Evolutionary conservation across 2,113 vertebrate species (phyloP).

Genomic region (Atlantisia rogersi): DNA sequence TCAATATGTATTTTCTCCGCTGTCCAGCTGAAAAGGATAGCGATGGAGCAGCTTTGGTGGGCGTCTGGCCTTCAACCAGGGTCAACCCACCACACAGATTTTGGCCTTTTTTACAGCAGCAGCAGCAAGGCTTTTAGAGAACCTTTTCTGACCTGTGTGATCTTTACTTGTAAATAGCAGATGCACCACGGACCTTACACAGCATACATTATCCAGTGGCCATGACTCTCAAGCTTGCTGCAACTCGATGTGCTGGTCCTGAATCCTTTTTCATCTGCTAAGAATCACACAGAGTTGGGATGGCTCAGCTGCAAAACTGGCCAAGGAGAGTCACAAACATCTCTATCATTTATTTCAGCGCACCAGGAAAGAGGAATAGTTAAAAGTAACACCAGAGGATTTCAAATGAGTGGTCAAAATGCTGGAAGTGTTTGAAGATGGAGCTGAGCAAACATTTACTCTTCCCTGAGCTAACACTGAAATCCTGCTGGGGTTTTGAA

Average conservation of each 20-base stretch:
- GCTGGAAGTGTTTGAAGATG: slow-evolving; percentile 11
- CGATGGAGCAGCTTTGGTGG: too few relatives aligned
- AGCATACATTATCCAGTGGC: background rate
- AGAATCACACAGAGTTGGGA: background rate
- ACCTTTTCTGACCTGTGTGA: background rate
- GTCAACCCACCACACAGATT: background rate
- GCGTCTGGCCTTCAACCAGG: too few relatives aligned
- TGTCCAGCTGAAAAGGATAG: too few relatives aligned
- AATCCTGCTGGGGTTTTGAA: slow-evolving; percentile 6
- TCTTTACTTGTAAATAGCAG: background rate
- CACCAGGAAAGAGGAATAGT: background rate
- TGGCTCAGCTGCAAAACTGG: fast-evolving
- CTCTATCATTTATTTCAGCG: background rate
- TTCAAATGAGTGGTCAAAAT: slow-evolving; percentile 23
- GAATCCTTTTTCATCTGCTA: fast-evolving
- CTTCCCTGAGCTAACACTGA: background rate
- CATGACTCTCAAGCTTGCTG: fast-evolving
- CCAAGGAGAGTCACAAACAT: background rate
- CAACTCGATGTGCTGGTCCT: fast-evolving
- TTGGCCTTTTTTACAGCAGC: background rate
- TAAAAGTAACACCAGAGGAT: background rate
- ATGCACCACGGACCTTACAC: fast-evolving
- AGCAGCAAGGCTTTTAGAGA: background rate
- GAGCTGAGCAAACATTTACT: slow-evolving; percentile 42
- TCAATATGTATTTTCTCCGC: too few relatives aligned